Base-by-base conservation (phyloP, 1,140 invertebrate species). In the Zaprionus davidi region DNA sequence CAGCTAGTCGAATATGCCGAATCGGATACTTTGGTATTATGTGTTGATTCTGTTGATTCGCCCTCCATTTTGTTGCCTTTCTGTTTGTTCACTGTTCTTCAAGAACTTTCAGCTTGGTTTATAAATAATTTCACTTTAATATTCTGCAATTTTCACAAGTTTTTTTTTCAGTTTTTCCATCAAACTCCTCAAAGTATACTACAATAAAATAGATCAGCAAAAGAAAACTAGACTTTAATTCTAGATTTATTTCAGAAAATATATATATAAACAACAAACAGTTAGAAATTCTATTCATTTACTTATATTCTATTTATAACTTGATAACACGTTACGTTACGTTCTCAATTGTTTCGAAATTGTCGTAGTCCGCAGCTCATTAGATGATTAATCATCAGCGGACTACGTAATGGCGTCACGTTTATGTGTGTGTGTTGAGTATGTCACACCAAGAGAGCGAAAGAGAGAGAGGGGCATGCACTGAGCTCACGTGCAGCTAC, bases 1-100 rank as follows among this genome's bases (percentile, higher is more conserved):
- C 95, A 96, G 73, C 95, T 96, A 80, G 95, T 96, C 0, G 96
- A 96, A 88, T 96, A 96, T 2, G 95, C 96, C 12, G 96, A 97
- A 93, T 97, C 96, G 1, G 96, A 96, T 44, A 96, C 93, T 86
- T 96, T 96, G 0, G 94, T 95, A 60, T 92, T 92, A 44, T 92
- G 92, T 44, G 90, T 92, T 24, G 92, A 92, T 60, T 92, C 90
- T n/a, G 91, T 84, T 12, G 91, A 90, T 76, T 92, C 90, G 15
- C 82, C 92, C 58, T 92, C 92, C 92, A 92, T 92, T 65, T 72
- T 92, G 55, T 26, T 7, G 28, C 28, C 7, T 9, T 9, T 3
- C n/a, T 24, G n/a, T 56, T 60, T 57, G n/a, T n/a, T 67, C 17
- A 51, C 44, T 36, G 41, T 24, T 24, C 11, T 2, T 13, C 3